phyloP scores from a whole-genome alignment of 2,113 vertebrate species.

The Alces alces region DNA sequence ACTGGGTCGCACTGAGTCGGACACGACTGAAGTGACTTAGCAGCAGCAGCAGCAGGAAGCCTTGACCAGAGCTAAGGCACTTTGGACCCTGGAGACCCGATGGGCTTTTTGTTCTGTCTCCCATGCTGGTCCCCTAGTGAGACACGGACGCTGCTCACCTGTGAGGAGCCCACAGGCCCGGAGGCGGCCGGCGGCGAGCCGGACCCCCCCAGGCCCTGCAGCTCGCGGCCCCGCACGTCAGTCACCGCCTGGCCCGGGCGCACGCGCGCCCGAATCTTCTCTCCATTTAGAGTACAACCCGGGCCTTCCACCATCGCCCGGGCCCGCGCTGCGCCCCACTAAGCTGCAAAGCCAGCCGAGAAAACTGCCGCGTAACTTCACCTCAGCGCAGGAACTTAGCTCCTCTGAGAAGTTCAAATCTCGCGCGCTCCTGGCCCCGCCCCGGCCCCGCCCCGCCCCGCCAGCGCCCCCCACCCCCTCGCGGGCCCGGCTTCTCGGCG shows the following conservation, averaged over 20 bases:
- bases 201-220: background rate
- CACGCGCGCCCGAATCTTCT: conserved; percentile 84
- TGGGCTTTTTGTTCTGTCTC: background rate
- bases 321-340: fast-evolving
- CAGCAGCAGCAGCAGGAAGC: background rate
- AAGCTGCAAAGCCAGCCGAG: fast-evolving
- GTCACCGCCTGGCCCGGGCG: conserved; percentile 82
- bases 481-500: fast-evolving
- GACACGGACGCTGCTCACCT: conserved; percentile 26
- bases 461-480: background rate
- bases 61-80: background rate
- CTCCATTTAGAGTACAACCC: conserved; percentile 86
- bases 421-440: conserved; percentile 8
- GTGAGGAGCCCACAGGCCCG: background rate
- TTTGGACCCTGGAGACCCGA: background rate
- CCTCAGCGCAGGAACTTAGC: fast-evolving
- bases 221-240: conserved; percentile 68
- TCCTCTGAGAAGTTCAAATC: background rate
- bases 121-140: fast-evolving
- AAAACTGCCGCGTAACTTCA: fast-evolving
- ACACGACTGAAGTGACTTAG: background rate
- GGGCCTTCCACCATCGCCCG: conserved; percentile 92
- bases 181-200: fast-evolving
- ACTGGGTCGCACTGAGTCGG: background rate
- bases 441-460: background rate